A percentile compares a stretch with the other conserved stretches of the same genome.
Conservation (phyloP, 2,113 vertebrate genomes). For the Dasypus novemcinctus region DNA sequence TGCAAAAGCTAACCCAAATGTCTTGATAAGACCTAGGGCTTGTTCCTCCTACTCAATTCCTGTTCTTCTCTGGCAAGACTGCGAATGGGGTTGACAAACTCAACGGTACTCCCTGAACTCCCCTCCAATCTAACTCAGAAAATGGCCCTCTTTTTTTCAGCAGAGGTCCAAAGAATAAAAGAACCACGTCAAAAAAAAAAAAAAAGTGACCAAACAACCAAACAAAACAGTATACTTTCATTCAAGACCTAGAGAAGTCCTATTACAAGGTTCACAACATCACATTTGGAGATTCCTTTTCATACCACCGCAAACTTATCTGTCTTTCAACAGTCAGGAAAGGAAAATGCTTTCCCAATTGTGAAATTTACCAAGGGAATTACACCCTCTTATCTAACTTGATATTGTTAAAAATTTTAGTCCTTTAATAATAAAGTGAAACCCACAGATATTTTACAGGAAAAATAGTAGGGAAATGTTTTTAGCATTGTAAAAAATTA, state of each 20-base stretch:
- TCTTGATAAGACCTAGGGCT: background rate
- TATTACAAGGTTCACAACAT: background rate
- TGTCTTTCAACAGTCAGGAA: background rate
- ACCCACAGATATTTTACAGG: constrained; percentile 36
- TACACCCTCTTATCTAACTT: constrained; percentile 30
- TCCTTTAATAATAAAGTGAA: constrained; percentile 51
- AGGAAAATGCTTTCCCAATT: constrained; percentile 3
- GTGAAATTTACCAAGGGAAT: background rate
- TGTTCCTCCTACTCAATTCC: background rate
- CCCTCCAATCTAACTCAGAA: constrained; percentile 20
- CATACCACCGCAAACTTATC: background rate
- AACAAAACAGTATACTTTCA: background rate
- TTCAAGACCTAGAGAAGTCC: background rate
- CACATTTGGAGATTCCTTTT: background rate
- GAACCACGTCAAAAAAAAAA: background rate
- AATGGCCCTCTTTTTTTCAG: background rate
- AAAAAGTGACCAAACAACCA: background rate
- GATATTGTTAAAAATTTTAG: constrained; percentile 26
- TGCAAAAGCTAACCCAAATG: background rate
- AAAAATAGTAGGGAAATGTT: constrained; percentile 51
- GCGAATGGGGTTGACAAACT: background rate
- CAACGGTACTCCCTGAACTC: background rate
- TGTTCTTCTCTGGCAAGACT: background rate
- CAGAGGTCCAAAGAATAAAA: background rate
- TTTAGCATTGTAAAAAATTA: constrained; percentile 58